A percentile compares a stretch with the other conserved stretches of the same genome.
Evolutionary conservation across 2,888 invertebrate species (phyloP).

Genomic region (Venustoraphidia nigricollis): DNA sequence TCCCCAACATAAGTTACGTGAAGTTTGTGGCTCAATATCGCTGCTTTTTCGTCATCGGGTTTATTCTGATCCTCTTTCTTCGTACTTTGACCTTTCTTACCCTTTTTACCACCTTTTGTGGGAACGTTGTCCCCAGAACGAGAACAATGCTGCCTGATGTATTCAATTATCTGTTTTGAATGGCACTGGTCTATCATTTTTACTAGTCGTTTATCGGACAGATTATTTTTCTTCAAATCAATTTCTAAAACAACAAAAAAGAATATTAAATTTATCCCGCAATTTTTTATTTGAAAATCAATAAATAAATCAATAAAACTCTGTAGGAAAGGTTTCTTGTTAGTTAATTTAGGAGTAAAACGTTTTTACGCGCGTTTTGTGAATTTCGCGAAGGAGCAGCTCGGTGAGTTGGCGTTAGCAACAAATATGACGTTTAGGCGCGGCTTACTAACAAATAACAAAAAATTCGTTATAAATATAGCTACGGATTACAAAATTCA

Average conservation of each 20-base stretch:
- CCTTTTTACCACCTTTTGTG: constrained; percentile 18
- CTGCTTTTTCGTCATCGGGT: constrained; percentile 13
- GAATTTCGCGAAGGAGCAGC: no score
- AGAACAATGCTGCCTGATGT: constrained; percentile 50
- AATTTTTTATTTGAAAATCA: no score
- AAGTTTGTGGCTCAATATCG: constrained; percentile 22
- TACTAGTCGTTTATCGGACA: constrained; percentile 53
- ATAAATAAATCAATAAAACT: no score
- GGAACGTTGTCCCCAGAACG: constrained; percentile 22
- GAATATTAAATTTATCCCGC: neutral
- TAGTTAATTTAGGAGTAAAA: no score
- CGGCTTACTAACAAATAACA: no score
- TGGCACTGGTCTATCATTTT: constrained; percentile 63
- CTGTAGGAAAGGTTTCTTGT: no score
- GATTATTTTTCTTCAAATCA: constrained; percentile 55
- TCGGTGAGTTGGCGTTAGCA: no score
- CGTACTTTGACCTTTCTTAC: constrained; percentile 23
- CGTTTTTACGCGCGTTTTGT: no score
- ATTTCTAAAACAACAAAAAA: constrained; percentile 36
- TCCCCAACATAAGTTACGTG: constrained; percentile 25
- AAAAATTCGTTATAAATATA: no score
- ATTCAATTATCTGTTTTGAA: constrained; percentile 61
- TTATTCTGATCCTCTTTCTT: constrained; percentile 18
- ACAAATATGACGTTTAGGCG: no score
- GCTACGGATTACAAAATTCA: no score